Base-by-base conservation (phyloP, 2,113 vertebrate genomes). In the Mobula birostris region DNA sequence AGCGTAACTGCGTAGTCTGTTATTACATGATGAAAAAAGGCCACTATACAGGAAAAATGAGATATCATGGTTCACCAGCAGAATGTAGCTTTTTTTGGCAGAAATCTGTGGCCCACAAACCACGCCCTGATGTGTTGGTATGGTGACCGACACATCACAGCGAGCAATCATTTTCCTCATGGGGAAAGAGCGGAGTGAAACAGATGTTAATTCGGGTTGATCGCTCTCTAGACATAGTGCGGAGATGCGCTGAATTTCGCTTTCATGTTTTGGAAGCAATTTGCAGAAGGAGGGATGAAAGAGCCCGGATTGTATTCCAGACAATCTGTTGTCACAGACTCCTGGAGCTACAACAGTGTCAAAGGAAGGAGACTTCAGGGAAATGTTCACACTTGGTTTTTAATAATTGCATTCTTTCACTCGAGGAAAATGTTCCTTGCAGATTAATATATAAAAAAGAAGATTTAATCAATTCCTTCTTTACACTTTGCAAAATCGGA, bases 121-220 rank as follows among this genome's bases (percentile, higher is more conserved):
- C 29, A 32, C n/a, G 29, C 6, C 29, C 32, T n/a, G 7, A 0
- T 63, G 61, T 32, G 85, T 90, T 90, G 85, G 85, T 90, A 90
- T 90, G 85, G 61, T 90, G 85, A 68, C 85, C 29, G 61, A 90
- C 32, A 68, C 61, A 66, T 66, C 85, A 68, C 14, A 90, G 61
- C 61, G 14, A 6, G 61, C 85, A 32, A 29, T 14, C 24, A 90
- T 90, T 90, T 90, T 61, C n/a, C 85, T 32, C 15, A 58, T 36
- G 61, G 29, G 29, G 61, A n/a, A n/a, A 63, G 83, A 66, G 66
- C 29, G 14, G 61, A 90, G n/a, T 90, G 61, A 63, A 90, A 66
- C 85, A 90, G 85, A 66, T 90, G 61, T 66, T 90, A 90, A 90
- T 68, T 88, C n/a, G 29, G 32, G n/a, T 88, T 19, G 29, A 90